Conservation (phyloP, 2,888 invertebrate genomes). For the Athetis lepigone region DNA sequence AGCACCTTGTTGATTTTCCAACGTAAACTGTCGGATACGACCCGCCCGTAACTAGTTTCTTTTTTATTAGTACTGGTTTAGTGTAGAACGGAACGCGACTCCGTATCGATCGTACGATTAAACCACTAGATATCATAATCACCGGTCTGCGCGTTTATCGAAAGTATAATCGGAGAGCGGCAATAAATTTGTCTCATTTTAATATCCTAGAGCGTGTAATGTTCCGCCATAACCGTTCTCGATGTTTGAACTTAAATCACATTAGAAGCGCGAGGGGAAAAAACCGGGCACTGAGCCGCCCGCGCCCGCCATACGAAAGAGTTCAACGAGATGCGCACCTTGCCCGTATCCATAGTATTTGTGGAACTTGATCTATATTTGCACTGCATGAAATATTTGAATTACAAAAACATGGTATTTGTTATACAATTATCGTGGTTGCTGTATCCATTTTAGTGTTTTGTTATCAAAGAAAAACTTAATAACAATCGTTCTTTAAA, state of each 20-base stretch:
- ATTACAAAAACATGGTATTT: not conserved
- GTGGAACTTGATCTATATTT: conserved; percentile 12
- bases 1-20: conserved; percentile 89
- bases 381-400: not conserved
- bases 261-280: conserved; percentile 71
- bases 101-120: conserved; percentile 89
- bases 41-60: conserved; percentile 86
- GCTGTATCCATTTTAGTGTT: not conserved
- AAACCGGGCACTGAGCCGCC: conserved; percentile 63
- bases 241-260: conserved; percentile 79
- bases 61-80: conserved; percentile 90
- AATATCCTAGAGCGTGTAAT: conserved; percentile 87
- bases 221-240: conserved; percentile 77
- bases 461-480: not conserved
- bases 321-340: conserved; percentile 80
- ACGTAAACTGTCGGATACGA: conserved; percentile 87
- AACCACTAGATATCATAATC: conserved; percentile 89
- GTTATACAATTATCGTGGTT: not conserved
- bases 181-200: conserved; percentile 90
- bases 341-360: conserved; percentile 57
- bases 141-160: conserved; percentile 90
- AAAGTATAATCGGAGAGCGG: conserved; percentile 87
- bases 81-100: conserved; percentile 88
- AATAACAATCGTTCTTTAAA: conserved; percentile 29
- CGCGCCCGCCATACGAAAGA: conserved; percentile 80